phyloP scores from a whole-genome alignment of 2,888 invertebrate genomes.

The Tachina lurida region DNA sequence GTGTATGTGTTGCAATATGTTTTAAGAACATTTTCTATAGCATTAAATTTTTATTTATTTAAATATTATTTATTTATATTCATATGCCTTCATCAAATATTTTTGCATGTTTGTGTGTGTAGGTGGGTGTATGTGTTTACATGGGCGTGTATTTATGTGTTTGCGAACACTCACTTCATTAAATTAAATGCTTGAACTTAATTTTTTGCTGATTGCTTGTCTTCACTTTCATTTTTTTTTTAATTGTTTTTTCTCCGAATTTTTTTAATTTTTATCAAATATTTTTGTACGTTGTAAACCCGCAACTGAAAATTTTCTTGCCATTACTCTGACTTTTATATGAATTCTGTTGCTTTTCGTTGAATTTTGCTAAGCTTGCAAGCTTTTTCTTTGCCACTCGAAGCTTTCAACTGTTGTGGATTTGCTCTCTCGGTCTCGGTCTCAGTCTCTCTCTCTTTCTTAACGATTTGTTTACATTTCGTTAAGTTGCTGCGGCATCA shows the following conservation, averaged over 20 bases:
- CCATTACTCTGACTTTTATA: constrained; percentile 53
- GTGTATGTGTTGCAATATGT: background rate
- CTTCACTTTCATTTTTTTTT: constrained; percentile 15
- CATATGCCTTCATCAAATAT: background rate
- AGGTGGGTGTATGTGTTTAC: background rate
- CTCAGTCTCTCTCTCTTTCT: constrained; percentile 10
- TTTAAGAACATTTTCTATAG: constrained; percentile 3
- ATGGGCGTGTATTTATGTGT: background rate
- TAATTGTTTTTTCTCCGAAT: constrained; percentile 6
- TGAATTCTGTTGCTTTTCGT: constrained; percentile 54
- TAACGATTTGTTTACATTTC: constrained; percentile 57
- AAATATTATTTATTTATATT: constrained; percentile 23
- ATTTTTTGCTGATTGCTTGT: background rate
- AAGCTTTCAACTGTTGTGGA: constrained; percentile 47
- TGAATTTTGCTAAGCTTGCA: constrained; percentile 39
- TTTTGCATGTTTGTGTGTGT: background rate
- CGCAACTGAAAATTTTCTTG: constrained; percentile 64
- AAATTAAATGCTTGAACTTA: background rate
- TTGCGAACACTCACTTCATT: constrained; percentile 9
- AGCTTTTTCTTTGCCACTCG: constrained; percentile 46
- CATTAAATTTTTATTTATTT: constrained; percentile 32
- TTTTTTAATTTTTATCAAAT: constrained; percentile 31
- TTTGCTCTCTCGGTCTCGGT: constrained; percentile 6
- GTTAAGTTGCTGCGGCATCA: constrained; percentile 36
- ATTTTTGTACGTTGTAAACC: constrained; percentile 47